Evolutionary conservation across 2,113 vertebrate species (phyloP), one percentile per base, ranked within the genome.

Genomic region (Cricetomys ansorgei): DNA sequence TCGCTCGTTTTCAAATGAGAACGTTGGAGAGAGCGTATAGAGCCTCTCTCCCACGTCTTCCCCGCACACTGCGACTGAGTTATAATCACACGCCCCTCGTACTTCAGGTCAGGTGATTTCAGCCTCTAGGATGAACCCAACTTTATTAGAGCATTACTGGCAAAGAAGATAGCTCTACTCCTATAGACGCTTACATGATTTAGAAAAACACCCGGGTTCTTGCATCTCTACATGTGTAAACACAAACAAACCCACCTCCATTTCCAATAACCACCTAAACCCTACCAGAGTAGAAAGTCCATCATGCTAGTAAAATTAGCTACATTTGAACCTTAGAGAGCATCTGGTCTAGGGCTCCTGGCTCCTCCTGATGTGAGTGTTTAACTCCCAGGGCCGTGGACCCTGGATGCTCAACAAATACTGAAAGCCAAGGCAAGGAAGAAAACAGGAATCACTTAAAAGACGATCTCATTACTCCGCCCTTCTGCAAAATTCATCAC

Each of bases 191-290:
- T 80, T 67, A 12, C 5, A 5, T 2, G 11, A 83, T 7, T 37
- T 25, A 34, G 0, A 25, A 70, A 90, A 93, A 76, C 16, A 76
- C 19, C 3, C 0, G 0, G 45, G 29, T 55, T 57, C 59, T 88
- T 43, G 27, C 40, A 64, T 27, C 45, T 31, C 69, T 0, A 0
- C 29, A 13, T 7, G 0, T 80, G 2, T 34, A 21, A 88, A 83
- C 72, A 79, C 43, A 91, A 81, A 25, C 12, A 5, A 53, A 29
- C 45, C 27, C 5, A 31, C 19, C 48, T 43, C 17, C 17, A 15
- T 57, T 95, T 87, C 80, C 67, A 95, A 73, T 76, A 86, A 94
- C 31, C 72, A 59, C 65, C 37, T 73, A 45, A 75, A 43, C 80
- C 87, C 69, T 67, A 73, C 31, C 25, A 76, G n/a, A 76, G 50